Conservation (phyloP, 2,888 invertebrate genomes). For the Acutogordius australiensis region DNA sequence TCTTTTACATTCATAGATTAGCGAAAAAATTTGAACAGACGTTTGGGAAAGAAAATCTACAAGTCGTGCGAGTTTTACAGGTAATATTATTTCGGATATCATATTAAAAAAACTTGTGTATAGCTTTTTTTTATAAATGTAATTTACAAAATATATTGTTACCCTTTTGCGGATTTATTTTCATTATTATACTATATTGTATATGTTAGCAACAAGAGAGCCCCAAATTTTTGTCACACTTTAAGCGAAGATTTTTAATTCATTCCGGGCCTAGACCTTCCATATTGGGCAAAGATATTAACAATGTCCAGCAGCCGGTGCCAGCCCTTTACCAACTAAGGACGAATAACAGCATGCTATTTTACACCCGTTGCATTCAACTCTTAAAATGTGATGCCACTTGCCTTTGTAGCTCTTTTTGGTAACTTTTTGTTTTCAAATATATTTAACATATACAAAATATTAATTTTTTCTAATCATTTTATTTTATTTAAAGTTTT, state of each 20-base stretch:
- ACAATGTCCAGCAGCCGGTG: slow-evolving; percentile 16
- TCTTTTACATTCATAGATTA: slow-evolving; percentile 15
- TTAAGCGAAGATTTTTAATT: slow-evolving; percentile 69
- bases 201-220: slow-evolving; percentile 78
- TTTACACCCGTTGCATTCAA: slow-evolving; percentile 68
- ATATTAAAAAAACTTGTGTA: too few relatives aligned
- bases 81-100: too few relatives aligned
- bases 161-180: too few relatives aligned
- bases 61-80: slow-evolving; percentile 2
- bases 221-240: slow-evolving; percentile 86
- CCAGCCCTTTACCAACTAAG: slow-evolving; percentile 77
- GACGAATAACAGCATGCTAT: slow-evolving; percentile 57
- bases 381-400: slow-evolving; percentile 31
- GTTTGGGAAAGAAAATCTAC: slow-evolving; percentile 7
- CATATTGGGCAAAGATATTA: slow-evolving; percentile 30
- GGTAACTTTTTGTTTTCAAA: too few relatives aligned
- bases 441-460: too few relatives aligned
- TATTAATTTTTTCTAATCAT: too few relatives aligned
- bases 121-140: too few relatives aligned
- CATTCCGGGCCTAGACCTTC: slow-evolving; percentile 34
- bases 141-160: too few relatives aligned
- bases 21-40: slow-evolving; percentile 46
- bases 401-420: slow-evolving; percentile 67
- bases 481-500: too few relatives aligned
- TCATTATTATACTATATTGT: slow-evolving; percentile 46